Base-by-base conservation (phyloP, 2,113 vertebrate genomes). In the Stictonetta naevosa region DNA sequence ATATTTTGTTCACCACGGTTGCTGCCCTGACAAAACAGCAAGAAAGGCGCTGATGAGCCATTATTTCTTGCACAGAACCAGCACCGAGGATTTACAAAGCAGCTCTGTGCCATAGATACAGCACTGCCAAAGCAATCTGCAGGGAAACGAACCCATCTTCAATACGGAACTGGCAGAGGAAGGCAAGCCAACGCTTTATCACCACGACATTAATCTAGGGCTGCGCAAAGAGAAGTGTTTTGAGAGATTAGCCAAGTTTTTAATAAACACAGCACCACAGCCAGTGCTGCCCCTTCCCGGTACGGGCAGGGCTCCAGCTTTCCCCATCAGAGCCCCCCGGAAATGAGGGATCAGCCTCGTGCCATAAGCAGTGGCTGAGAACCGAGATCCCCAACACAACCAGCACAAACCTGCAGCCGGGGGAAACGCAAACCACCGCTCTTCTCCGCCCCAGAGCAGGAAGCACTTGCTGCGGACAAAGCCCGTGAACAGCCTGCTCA, bases 71-170 rank as follows among this genome's bases (percentile, higher is more conserved):
- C 71, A 87, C 4, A 7, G 75, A 82, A 53, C 21, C 1, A 58
- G 89, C 87, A 88, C 29, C 44, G 31, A 48, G 90, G 75, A 72
- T 75, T 95, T 86, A 92, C 94, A 88, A 95, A 96, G 95, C 92
- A 85, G 80, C 95, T 95, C 94, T 69, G 55, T 95, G 73, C 92
- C 76, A 80, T 44, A 94, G 92, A 96, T 92, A 93, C 38, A 96
- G 91, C 59, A 73, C 66, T 94, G 80, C 83, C 93, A 94, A 90
- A 94, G 55, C 91, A 83, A 93, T 88, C 77, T 74, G 68, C 86
- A 72, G 82, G 92, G 84, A 80, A 76, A 79, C 62, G 34, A 71
- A 89, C 80, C 44, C 36, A 82, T 92, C 85, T 82, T 69, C 72
- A 68, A 58, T 3, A 64, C 13, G 74, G 72, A 77, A 71, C 85